A percentile compares a stretch with the other conserved stretches of the same genome.
These are phyloP conservation scores for Eupithecia dodoneata DNA, from an alignment of 2,888 invertebrate species.

Conservation along the genomic window DNA sequence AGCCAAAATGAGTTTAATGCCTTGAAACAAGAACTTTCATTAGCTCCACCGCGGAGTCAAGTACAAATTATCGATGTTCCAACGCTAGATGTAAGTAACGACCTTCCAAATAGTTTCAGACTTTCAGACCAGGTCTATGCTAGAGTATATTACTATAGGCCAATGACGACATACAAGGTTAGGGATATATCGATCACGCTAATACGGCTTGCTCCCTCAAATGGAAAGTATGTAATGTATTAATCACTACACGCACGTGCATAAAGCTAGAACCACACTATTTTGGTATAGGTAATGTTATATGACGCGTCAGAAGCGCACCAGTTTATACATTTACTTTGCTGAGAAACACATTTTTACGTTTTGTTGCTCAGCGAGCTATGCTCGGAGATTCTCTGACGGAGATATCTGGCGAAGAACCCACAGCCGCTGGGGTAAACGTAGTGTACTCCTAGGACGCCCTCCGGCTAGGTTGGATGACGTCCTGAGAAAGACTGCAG, in stretches of 20 bases:
- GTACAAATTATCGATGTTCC: conserved; percentile 16
- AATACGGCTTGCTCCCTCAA: conserved; percentile 33
- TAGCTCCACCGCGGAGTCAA: not conserved
- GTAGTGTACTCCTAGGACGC: too few relatives aligned
- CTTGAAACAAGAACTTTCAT: conserved; percentile 5
- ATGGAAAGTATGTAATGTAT: conserved; percentile 56
- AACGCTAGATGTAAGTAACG: conserved; percentile 14
- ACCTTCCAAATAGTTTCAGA: conserved; percentile 22
- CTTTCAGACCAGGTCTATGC: conserved; percentile 15
- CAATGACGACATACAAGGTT: conserved; percentile 34
- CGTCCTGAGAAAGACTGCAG: too few relatives aligned
- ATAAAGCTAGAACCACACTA: conserved; percentile 53
- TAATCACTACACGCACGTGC: conserved; percentile 69
- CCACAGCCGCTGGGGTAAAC: too few relatives aligned
- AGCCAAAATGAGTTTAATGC: not conserved
- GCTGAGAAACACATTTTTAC: not conserved
- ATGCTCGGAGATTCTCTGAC: too few relatives aligned
- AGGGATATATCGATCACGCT: conserved; percentile 39
- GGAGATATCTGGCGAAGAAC: too few relatives aligned
- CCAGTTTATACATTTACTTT: not conserved
- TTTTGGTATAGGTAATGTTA: not conserved
- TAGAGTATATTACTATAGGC: conserved; percentile 24
- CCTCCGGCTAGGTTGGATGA: too few relatives aligned
- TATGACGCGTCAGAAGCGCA: not conserved
- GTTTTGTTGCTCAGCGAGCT: too few relatives aligned